Evolutionary conservation across 2,888 invertebrate genomes (phyloP).

Genomic region (Eristalis pertinax): DNA sequence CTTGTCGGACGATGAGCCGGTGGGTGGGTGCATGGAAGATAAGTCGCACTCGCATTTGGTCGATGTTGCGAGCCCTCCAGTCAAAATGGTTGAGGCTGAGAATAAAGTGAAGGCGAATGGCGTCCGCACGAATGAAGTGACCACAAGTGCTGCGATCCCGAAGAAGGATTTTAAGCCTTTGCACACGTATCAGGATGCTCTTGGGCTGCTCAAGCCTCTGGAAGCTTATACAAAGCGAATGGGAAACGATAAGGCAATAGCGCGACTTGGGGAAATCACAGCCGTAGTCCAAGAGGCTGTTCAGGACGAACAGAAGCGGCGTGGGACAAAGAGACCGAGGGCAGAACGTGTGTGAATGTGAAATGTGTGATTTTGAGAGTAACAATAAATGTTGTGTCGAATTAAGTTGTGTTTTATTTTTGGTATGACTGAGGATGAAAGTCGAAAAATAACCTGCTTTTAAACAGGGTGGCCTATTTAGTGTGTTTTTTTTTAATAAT

Average conservation of each 20-base stretch:
- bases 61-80: neutral
- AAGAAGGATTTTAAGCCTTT: neutral
- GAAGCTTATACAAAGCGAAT: conserved; percentile 74
- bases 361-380: neutral
- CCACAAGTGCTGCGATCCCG: neutral
- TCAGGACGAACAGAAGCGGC: neutral
- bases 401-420: too few species aligned
- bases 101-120: neutral
- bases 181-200: conserved; percentile 77
- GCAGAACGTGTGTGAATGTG: neutral
- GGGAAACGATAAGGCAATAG: conserved; percentile 30
- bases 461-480: too few species aligned
- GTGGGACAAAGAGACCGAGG: neutral
- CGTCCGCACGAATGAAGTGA: neutral
- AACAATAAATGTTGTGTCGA: neutral
- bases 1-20: neutral
- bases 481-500: too few species aligned
- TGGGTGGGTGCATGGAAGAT: neutral
- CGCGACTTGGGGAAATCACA: conserved; percentile 33
- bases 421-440: too few species aligned
- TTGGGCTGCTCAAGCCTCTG: conserved; percentile 78
- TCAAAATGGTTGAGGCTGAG: neutral
- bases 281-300: conserved; percentile 8
- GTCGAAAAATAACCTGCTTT: too few species aligned
- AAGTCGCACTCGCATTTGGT: neutral